Percentiles rank a stretch among this genome's conserved stretches.
These are phyloP conservation scores for Nannobrachium achirus DNA, from an alignment of 2,113 vertebrate species.

Conservation along the genomic window DNA sequence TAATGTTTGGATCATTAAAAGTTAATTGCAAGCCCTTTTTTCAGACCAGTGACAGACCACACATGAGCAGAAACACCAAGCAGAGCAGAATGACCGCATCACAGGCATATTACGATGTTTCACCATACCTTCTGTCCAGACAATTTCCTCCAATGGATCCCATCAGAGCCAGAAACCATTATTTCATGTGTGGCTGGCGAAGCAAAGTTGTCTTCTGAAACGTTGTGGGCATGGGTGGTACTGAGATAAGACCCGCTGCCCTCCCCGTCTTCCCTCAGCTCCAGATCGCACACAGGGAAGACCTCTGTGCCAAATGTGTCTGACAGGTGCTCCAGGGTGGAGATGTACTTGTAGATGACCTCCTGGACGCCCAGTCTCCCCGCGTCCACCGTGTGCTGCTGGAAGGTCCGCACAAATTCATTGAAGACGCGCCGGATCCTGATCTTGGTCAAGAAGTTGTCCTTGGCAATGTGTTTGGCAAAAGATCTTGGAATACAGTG, in stretches of 20 bases:
- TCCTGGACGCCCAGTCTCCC: slow-evolving; percentile 78
- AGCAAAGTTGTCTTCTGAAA: slow-evolving; percentile 24
- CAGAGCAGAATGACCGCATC: background rate
- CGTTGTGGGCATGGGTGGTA: background rate
- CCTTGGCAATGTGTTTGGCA: slow-evolving; percentile 79
- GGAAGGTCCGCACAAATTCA: slow-evolving; percentile 85
- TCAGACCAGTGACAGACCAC: background rate
- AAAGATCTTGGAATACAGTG: slow-evolving; percentile 90
- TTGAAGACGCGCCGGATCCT: slow-evolving; percentile 84
- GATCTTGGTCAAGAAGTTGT: slow-evolving; percentile 83
- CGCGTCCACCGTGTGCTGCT: slow-evolving; percentile 79
- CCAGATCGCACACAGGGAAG: slow-evolving; percentile 69
- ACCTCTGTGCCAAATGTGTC: slow-evolving; percentile 82
- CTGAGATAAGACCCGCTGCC: slow-evolving; percentile 55
- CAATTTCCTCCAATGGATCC: slow-evolving; percentile 85
- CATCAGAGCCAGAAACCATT: slow-evolving; percentile 80
- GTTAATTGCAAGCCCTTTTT: too few relatives aligned
- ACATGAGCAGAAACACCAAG: too few relatives aligned
- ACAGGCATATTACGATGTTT: background rate
- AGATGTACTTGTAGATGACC: slow-evolving; percentile 91
- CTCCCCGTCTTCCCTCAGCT: slow-evolving; percentile 66
- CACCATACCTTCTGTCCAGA: slow-evolving; percentile 53
- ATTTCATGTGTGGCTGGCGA: slow-evolving; percentile 76
- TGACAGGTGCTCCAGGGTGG: slow-evolving; percentile 85
- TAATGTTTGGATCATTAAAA: too few relatives aligned